Percentiles rank a stretch among this genome's conserved stretches.
Conservation (phyloP, 2,113 vertebrate species). For the Accipiter virgatus region DNA sequence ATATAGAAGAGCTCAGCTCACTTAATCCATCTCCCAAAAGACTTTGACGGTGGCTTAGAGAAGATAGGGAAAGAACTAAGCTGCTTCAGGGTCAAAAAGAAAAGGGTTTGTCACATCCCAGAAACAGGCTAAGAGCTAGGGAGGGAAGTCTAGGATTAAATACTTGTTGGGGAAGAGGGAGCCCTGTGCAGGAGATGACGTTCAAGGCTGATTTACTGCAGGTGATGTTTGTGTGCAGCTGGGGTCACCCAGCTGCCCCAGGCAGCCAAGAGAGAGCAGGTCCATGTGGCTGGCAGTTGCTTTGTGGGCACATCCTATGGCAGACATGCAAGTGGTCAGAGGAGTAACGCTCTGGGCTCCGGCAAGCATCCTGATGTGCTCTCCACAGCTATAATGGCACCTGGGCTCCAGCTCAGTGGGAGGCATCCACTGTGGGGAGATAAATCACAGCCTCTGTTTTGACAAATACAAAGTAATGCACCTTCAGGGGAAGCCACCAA, state of each 20-base stretch:
- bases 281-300: rapidly evolving
- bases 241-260: rapidly evolving
- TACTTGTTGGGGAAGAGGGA: rapidly evolving
- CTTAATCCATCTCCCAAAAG: background rate
- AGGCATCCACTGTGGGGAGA: rapidly evolving
- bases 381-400: background rate
- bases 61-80: background rate
- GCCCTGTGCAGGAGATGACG: background rate
- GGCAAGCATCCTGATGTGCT: rapidly evolving
- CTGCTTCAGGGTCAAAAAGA: background rate
- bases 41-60: background rate
- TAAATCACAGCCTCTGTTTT: background rate
- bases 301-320: background rate
- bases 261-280: background rate
- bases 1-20: background rate
- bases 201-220: background rate
- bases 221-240: background rate
- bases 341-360: rapidly evolving
- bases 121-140: background rate
- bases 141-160: background rate
- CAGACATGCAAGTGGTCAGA: background rate
- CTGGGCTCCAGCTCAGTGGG: background rate
- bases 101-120: background rate
- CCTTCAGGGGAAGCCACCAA: background rate
- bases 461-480: background rate